Base-by-base conservation (phyloP, 2,113 vertebrate species). In the Oophaga pumilio region DNA sequence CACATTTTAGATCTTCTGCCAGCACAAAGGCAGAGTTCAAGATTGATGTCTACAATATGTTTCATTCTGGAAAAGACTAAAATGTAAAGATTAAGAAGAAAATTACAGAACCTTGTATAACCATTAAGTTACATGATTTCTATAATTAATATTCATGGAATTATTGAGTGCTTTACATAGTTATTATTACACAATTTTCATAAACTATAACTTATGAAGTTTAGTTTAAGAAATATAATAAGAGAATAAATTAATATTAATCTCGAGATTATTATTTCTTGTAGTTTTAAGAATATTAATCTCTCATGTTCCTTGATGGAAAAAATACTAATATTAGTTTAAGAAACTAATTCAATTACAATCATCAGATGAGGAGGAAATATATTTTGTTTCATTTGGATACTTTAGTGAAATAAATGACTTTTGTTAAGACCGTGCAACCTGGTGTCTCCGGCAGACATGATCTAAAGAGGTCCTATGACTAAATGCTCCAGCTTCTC, bases 71-170 rank as follows among this genome's bases (percentile, higher is more conserved):
- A 71, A 33, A 17, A 71, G 26, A 1, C 6, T 33, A 15, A 7
- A 69, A 69, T 28, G 12, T 33, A 71, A 17, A 33, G 28, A 71
- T 7, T 71, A 20, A 71, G 11, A 71, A 33, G 12, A 17, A 15
- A 71, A 71, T 71, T 28, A 33, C 26, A 33, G 26, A 33, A 71
- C 4, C 12, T 28, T 71, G 68, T 33, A 28, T 69, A 71, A 71
- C 68, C 26, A 71, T 71, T 71, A 71, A 71, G 14, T 33, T 14
- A 71, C 28, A 33, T 17, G 68, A 71, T 71, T 17, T 33, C 8
- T 28, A 28, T 71, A 33, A 71, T 71, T 71, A 71, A 71, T 71
- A 71, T 71, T 71, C 68, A 71, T 71, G 17, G 68, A 33, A 71
- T 71, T 71, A 71, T 71, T 71, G 14, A 71, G 24, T 15, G 26